phyloP scores from a whole-genome alignment of 1,140 invertebrate species.

The Choristoneura fumiferana region DNA sequence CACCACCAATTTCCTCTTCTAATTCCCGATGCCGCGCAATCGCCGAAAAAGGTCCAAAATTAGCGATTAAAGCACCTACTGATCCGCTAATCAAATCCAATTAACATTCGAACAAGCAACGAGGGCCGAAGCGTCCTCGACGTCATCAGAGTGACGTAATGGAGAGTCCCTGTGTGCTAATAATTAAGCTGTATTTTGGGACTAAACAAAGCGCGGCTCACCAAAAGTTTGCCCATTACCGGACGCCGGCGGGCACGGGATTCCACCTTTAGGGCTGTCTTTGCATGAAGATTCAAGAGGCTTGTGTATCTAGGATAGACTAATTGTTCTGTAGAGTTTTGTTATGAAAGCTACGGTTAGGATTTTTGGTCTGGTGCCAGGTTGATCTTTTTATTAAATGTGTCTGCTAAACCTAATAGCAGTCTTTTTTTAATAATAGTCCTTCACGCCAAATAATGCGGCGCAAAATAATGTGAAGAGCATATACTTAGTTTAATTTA shows the following conservation, averaged over 20 bases:
- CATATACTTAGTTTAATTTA: too few species aligned
- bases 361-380: too few species aligned
- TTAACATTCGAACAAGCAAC: slow-evolving; percentile 10
- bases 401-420: too few species aligned
- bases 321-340: too few species aligned
- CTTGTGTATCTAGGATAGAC: too few species aligned
- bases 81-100: slow-evolving; percentile 15
- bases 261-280: background rate
- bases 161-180: slow-evolving; percentile 22
- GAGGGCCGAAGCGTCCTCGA: background rate
- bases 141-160: slow-evolving; percentile 28
- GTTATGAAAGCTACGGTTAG: too few species aligned
- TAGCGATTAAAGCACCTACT: background rate
- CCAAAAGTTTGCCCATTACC: slow-evolving; percentile 34
- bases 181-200: slow-evolving; percentile 37
- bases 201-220: slow-evolving; percentile 27
- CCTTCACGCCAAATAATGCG: too few species aligned
- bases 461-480: too few species aligned
- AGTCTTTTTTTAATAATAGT: too few species aligned
- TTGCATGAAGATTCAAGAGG: too few species aligned
- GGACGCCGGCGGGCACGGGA: slow-evolving; percentile 16
- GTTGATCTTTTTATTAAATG: too few species aligned
- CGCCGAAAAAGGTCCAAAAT: background rate
- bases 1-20: background rate
- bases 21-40: too few species aligned